Base-by-base conservation (phyloP, 37 sponge, comb jelly and placozoan species). In the Corticium candelabrum region DNA sequence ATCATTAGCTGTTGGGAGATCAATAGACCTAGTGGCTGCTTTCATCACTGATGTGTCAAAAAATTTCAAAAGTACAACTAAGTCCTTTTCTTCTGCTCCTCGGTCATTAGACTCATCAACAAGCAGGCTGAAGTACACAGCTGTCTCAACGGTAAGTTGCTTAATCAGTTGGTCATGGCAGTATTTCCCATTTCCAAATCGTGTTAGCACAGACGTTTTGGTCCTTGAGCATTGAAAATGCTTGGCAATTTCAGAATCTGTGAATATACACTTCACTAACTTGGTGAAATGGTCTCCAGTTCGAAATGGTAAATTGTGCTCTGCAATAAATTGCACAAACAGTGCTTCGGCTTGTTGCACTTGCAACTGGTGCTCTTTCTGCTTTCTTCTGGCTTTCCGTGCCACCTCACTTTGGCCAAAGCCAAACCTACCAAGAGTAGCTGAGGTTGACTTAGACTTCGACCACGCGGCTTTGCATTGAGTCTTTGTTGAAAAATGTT, bases 241-340 rank as follows among this genome's bases (percentile, higher is more conserved):
- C 35, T 72, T 74, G 1, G 81, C 81, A 27, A 80, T 80, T 35
- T 71, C 38, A 2, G 81, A 80, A 71, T 80, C 81, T 39, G 81
- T 41, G 38, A 80, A 80, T 35, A 80, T 80, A 27, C 1, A 21
- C 4, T 72, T 3, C 3, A 80, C 31, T 37, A 70, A 37, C 11
- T 80, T 74, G 27, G 39, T 31, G 3, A 70, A 43, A 38, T 80
- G 74, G 31, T 69, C 74, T 15, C 74, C 81, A 41, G 81, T 40
- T 30, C 34, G 34, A 30, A 70, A 80, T 7, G 74, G 38, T 2
- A 71, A 4, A 30, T 80, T 80, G 38, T 80, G 81, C 41, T 68
- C 5, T 5, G 81, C 81, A 31, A 80, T 80, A 39, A 80, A 80
- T 35, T 80, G n/a, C n/a, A n/a, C n/a, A n/a, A n/a, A n/a, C n/a